Percentiles rank a stretch among this genome's conserved stretches.
These are phyloP conservation scores for Hapalemur alaotrensis DNA, from an alignment of 2,797 vertebrate species.

Conservation along the genomic window DNA sequence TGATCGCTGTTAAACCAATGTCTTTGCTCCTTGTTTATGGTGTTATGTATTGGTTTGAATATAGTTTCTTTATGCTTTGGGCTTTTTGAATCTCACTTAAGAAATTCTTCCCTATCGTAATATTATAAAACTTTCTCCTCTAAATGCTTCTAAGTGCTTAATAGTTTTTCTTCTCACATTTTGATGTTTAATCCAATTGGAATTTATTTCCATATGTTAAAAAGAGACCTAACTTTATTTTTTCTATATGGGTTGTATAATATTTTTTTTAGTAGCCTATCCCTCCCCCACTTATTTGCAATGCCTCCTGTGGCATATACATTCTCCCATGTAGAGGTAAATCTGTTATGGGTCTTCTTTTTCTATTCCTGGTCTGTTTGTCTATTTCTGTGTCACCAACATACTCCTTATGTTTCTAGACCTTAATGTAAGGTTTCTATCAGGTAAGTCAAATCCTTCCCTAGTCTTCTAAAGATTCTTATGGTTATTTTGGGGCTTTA, in stretches of 20 bases:
- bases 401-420: neutral
- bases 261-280: neutral
- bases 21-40: neutral
- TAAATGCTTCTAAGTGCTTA: constrained; percentile 1
- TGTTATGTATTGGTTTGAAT: neutral
- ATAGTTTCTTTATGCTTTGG: neutral
- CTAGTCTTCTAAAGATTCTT: neutral
- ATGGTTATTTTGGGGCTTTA: neutral
- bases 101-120: neutral
- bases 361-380: neutral
- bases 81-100: neutral
- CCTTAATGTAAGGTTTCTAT: neutral
- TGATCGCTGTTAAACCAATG: neutral
- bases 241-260: neutral
- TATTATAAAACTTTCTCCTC: constrained; percentile 22
- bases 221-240: neutral
- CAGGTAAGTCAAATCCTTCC: neutral
- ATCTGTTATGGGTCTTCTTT: neutral
- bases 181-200: neutral
- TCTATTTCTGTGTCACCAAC: neutral
- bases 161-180: constrained; percentile 32
- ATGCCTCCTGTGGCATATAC: neutral
- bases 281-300: neutral
- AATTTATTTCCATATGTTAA: constrained; percentile 3
- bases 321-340: neutral